Conservation (phyloP, 2,797 vertebrate species). For the Karalla daura region DNA sequence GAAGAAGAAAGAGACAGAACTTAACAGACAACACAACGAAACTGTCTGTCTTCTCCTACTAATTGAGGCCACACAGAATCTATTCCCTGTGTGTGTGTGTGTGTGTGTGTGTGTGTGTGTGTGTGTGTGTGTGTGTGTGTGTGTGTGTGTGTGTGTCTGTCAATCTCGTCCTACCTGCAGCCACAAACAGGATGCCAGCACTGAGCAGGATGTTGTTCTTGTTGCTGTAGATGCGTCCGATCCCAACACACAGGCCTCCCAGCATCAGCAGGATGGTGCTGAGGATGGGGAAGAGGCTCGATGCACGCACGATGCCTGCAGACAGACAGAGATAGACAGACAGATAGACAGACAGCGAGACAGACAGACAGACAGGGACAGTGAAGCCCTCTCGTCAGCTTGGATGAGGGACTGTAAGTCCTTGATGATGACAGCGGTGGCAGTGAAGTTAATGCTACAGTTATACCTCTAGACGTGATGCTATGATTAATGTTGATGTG, state of each 20-base stretch:
- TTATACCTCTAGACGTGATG: too few relatives aligned
- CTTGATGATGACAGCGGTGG: neutral
- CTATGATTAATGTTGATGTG: too few relatives aligned
- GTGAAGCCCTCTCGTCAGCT: neutral
- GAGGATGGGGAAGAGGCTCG: constrained; percentile 96
- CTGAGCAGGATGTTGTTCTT: constrained; percentile 96
- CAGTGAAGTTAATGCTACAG: too few relatives aligned
- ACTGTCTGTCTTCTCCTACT: neutral
- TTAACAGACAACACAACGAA: constrained; percentile 1
- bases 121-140: constrained; percentile 3
- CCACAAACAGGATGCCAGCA: constrained; percentile 95
- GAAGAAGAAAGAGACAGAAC: neutral
- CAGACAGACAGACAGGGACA: constrained; percentile 12
- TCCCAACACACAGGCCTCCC: constrained; percentile 92
- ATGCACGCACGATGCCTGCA: constrained; percentile 93
- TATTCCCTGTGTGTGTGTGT: neutral
- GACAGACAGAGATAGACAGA: too few relatives aligned
- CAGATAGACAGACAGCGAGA: too few relatives aligned
- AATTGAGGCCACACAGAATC: neutral
- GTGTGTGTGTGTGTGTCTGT: constrained; percentile 18
- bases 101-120: constrained; percentile 11
- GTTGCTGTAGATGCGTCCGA: constrained; percentile 91
- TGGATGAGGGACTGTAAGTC: neutral
- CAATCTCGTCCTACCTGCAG: constrained; percentile 86
- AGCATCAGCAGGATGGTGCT: constrained; percentile 92